These are phyloP conservation scores for Amphiura filiformis DNA, from an alignment of 35 echinoderm and acorn worm genomes.

Conservation along the genomic window DNA sequence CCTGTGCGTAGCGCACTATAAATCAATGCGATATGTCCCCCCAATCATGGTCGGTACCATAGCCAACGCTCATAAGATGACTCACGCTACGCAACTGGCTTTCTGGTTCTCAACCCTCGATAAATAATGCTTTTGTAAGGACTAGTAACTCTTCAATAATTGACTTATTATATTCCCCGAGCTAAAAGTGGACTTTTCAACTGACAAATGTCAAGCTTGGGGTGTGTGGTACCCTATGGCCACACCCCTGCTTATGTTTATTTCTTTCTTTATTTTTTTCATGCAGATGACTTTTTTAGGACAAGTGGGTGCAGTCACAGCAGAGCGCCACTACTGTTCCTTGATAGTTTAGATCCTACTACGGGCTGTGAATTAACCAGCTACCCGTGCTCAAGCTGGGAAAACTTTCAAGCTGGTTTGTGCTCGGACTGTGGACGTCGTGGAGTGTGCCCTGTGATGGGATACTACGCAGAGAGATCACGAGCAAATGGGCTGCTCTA, in stretches of 20 bases:
- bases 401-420: constrained; percentile 37
- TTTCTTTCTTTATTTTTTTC: not conserved
- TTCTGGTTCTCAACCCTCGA: too few species aligned
- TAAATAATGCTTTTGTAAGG: too few species aligned
- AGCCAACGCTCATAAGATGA: too few species aligned
- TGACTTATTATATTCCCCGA: not conserved
- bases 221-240: not conserved
- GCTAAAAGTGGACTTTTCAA: not conserved
- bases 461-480: constrained; percentile 72
- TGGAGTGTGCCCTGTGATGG: constrained; percentile 61
- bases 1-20: too few species aligned
- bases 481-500: constrained; percentile 53
- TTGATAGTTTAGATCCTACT: constrained; percentile 47
- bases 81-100: too few species aligned
- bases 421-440: constrained; percentile 46
- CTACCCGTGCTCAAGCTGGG: constrained; percentile 62
- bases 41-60: too few species aligned
- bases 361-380: constrained; percentile 30
- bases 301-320: constrained; percentile 46
- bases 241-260: not conserved
- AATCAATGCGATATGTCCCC: too few species aligned
- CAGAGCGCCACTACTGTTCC: constrained; percentile 30
- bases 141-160: not conserved
- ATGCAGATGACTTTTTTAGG: constrained; percentile 6
- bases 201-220: not conserved